Percentiles rank a stretch among this genome's conserved stretches.
Evolutionary conservation across 2,113 vertebrate species (phyloP).

Genomic region (Lipophrys pholis): DNA sequence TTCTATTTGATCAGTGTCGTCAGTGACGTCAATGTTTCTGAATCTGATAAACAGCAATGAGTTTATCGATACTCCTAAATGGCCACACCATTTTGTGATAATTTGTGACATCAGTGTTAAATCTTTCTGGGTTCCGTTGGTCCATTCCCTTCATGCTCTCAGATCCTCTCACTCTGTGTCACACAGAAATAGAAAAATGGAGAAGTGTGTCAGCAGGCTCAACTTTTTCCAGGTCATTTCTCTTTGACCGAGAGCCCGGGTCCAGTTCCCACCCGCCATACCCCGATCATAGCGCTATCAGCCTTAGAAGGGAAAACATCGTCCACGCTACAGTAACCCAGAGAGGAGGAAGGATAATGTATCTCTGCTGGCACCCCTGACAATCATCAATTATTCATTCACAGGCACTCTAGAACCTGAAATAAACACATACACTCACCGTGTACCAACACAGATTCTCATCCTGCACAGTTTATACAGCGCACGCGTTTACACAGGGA

Average conservation of each 20-base stretch:
- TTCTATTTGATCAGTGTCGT: too few species aligned
- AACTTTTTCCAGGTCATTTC: slow-evolving; percentile 60
- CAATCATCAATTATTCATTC: slow-evolving; percentile 78
- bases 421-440: slow-evolving; percentile 58
- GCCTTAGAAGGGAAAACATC: slow-evolving; percentile 51
- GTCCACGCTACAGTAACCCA: slow-evolving; percentile 64
- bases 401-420: slow-evolving; percentile 57
- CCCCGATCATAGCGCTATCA: slow-evolving; percentile 50
- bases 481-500: background rate
- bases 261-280: background rate
- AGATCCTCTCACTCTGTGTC: background rate
- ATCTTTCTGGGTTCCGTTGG: too few species aligned
- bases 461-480: background rate
- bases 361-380: slow-evolving; percentile 59
- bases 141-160: background rate
- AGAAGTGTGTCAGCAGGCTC: slow-evolving; percentile 29
- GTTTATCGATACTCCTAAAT: too few species aligned
- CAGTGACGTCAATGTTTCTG: too few species aligned
- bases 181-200: slow-evolving; percentile 13
- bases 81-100: too few species aligned
- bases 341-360: slow-evolving; percentile 58
- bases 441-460: slow-evolving; percentile 43
- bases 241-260: slow-evolving; percentile 33
- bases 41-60: too few species aligned
- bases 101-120: too few species aligned